Percentiles rank a stretch among this genome's conserved stretches.
Conservation (phyloP, 2,113 vertebrate species). For the Oreochromis niloticus region DNA sequence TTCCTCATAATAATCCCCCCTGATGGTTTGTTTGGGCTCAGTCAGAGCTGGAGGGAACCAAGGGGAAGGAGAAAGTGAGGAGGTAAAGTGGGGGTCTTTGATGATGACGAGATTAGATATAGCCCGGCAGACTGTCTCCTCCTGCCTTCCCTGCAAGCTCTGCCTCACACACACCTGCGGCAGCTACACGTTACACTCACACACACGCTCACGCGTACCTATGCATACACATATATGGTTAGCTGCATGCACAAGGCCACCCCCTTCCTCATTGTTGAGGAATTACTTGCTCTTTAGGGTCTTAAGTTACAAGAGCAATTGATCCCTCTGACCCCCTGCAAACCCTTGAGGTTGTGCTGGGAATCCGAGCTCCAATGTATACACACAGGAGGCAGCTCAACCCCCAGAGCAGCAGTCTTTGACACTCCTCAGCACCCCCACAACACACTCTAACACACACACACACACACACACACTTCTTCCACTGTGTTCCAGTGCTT, state of each 20-base stretch:
- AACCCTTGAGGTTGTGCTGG: constrained; percentile 84
- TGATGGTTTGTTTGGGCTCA: constrained; percentile 72
- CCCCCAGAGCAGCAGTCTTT: constrained; percentile 64
- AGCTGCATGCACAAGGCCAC: constrained; percentile 47
- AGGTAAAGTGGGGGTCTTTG: constrained; percentile 77
- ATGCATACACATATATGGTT: constrained; percentile 4
- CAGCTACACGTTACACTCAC: not conserved
- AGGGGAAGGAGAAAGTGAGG: constrained; percentile 78
- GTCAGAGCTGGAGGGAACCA: constrained; percentile 51
- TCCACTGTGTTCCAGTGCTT: not conserved
- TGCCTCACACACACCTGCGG: constrained; percentile 32
- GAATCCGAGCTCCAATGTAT: constrained; percentile 88
- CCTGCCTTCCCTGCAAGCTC: constrained; percentile 54
- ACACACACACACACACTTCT: not conserved
- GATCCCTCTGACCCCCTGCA: constrained; percentile 89
- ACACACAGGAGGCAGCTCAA: constrained; percentile 83
- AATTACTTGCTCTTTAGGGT: constrained; percentile 91
- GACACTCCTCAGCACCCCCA: constrained; percentile 31
- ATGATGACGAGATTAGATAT: constrained; percentile 89
- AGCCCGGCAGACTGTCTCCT: constrained; percentile 98
- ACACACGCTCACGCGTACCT: not conserved
- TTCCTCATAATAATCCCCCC: constrained; percentile 69
- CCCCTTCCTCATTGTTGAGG: constrained; percentile 84
- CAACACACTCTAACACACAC: not conserved
- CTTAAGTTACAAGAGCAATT: constrained; percentile 94